These are phyloP conservation scores for Folsomia candida DNA, from an alignment of 2,888 invertebrate species.

Conservation along the genomic window DNA sequence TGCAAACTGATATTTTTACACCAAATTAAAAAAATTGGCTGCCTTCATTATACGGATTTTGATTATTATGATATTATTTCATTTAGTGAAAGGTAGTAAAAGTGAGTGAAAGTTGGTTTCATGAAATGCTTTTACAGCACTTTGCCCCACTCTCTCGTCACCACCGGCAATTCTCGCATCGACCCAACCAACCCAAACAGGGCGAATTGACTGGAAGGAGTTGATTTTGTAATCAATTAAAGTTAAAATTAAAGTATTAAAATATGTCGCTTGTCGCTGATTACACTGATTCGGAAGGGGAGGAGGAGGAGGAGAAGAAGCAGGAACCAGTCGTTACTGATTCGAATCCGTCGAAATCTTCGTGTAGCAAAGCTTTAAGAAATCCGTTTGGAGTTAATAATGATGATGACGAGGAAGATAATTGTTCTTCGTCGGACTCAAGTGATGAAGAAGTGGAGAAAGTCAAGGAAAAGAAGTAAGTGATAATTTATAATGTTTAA, in stretches of 20 bases:
- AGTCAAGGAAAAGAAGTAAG: background rate
- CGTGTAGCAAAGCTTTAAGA: background rate
- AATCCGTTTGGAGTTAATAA: background rate
- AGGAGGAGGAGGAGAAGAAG: background rate
- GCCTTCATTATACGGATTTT: no score
- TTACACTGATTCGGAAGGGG: slow-evolving; percentile 4
- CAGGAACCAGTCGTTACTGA: background rate
- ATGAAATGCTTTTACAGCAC: no score
- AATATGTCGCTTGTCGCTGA: slow-evolving; percentile 1
- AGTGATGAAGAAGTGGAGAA: background rate
- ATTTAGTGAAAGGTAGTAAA: no score
- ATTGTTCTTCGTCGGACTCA: background rate
- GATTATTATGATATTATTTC: no score
- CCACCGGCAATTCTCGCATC: no score
- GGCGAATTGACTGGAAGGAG: no score
- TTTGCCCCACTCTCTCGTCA: no score
- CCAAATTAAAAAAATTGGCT: no score
- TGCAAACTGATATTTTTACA: no score
- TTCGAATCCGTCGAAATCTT: background rate
- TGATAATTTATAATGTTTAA: no score
- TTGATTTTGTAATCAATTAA: background rate
- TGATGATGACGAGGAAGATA: background rate
- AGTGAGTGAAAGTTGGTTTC: no score
- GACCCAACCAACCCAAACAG: no score
- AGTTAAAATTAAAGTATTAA: background rate